A percentile compares a stretch with the other conserved stretches of the same genome.
phyloP scores from a whole-genome alignment of 2,113 vertebrate species.

The Pogonocichla stellata region DNA sequence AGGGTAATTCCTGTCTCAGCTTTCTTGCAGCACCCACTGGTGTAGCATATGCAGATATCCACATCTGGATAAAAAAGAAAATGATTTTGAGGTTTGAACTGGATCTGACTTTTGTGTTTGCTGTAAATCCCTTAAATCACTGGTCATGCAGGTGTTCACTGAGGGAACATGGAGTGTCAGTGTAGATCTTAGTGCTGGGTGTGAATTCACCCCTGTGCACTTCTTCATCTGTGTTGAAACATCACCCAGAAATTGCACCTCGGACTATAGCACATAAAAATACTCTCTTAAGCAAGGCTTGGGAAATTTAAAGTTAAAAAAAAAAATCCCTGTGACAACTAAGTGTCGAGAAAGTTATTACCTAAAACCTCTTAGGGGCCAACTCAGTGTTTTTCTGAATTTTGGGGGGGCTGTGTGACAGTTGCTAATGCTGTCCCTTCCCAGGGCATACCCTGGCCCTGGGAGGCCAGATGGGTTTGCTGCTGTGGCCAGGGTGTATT shows the following conservation, averaged over 20 bases:
- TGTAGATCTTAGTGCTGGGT: not conserved
- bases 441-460: fast-evolving
- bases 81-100: not conserved
- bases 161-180: not conserved
- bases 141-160: not conserved
- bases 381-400: fast-evolving
- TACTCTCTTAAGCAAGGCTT: not conserved
- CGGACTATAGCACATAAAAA: fast-evolving
- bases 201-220: fast-evolving
- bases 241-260: not conserved
- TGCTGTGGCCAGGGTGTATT: not conserved
- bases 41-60: fast-evolving
- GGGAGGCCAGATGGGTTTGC: not conserved
- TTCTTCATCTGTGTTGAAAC: not conserved
- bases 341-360: fast-evolving
- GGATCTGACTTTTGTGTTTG: not conserved
- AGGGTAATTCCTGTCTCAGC: not conserved
- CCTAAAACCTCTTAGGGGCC: not conserved
- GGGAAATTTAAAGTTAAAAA: not conserved
- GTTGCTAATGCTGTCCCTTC: not conserved
- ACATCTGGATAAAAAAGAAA: not conserved
- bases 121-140: not conserved
- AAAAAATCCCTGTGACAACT: not conserved
- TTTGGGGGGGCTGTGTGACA: not conserved
- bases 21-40: not conserved